Percentiles rank a stretch among this genome's conserved stretches.
Conservation (phyloP, 2,888 invertebrate genomes). For the Ochropleura plecta region DNA sequence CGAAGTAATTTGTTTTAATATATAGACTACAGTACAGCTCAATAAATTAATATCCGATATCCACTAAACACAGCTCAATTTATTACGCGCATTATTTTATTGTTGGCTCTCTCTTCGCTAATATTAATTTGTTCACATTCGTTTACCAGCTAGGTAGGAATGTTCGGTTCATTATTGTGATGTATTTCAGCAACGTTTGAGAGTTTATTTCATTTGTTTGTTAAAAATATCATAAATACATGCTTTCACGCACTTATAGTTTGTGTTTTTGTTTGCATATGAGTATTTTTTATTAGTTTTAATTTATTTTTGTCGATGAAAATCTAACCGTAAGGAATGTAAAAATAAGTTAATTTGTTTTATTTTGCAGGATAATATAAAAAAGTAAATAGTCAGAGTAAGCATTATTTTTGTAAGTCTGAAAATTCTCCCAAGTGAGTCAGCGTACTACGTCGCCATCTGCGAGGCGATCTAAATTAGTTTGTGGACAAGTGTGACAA, state of each 20-base stretch:
- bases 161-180: conserved; percentile 19
- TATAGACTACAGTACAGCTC: background rate
- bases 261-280: no score
- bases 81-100: conserved; percentile 36
- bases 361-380: background rate
- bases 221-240: no score
- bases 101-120: conserved; percentile 11
- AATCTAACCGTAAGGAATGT: background rate
- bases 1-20: conserved; percentile 43
- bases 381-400: background rate
- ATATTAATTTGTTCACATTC: conserved; percentile 21
- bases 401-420: background rate
- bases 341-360: background rate
- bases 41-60: conserved; percentile 40
- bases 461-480: conserved; percentile 20
- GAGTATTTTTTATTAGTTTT: no score
- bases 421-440: background rate
- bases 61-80: conserved; percentile 35
- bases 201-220: conserved; percentile 9
- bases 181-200: background rate
- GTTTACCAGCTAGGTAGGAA: background rate
- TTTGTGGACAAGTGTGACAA: conserved; percentile 40
- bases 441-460: background rate
- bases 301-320: background rate
- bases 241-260: no score